Base-by-base conservation (phyloP, 2,113 vertebrate species). In the Cryptomyrus ogoouensis region DNA sequence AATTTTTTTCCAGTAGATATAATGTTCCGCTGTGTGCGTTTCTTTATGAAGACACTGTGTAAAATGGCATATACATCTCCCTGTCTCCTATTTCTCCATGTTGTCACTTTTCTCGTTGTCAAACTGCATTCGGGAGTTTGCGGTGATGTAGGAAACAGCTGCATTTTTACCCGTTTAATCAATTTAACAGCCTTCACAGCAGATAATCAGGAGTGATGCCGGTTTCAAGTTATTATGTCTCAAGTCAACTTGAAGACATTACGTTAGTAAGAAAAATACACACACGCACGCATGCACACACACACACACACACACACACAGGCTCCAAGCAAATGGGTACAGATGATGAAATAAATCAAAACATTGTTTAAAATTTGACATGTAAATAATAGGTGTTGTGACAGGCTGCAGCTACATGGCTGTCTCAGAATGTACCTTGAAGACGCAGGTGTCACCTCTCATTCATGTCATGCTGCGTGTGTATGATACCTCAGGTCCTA, bases 121-220 rank as follows among this genome's bases (percentile, higher is more conserved):
- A 86, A 50, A 15, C 6, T 47, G 24, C 46, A 50, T 86, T 86
- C 3, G 10, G 83, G 12, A 86, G 47, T 27, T 50, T 50, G 47
- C 2, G 46, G 10, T 49, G 83, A 85, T 21, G 80, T 91, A 91
- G 3, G 91, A 88, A 66, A 47, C 44, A 0, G 3, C 56, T 21
- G 46, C 88, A 84, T 88, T 87, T 87, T 91, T 90, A 91, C 92
- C 35, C 15, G 89, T 90, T 88, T 89, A 91, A 93, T 93, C 91
- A 58, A 92, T 92, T 93, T 92, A 92, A 93, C 90, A 89, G 91
- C 2, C 66, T 91, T 93, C 91, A 89, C 90, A 91, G 84, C 90
- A 91, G 90, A 91, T 92, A 91, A 90, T 86, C 90, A 44, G 24
- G 56, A 13, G 3, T 86, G 46, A 39, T 89, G 88, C 58, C 47